Percentiles rank a stretch among this genome's conserved stretches.
Evolutionary conservation across 2,797 vertebrate genomes (phyloP).

Genomic region (Pelodytes ibericus): DNA sequence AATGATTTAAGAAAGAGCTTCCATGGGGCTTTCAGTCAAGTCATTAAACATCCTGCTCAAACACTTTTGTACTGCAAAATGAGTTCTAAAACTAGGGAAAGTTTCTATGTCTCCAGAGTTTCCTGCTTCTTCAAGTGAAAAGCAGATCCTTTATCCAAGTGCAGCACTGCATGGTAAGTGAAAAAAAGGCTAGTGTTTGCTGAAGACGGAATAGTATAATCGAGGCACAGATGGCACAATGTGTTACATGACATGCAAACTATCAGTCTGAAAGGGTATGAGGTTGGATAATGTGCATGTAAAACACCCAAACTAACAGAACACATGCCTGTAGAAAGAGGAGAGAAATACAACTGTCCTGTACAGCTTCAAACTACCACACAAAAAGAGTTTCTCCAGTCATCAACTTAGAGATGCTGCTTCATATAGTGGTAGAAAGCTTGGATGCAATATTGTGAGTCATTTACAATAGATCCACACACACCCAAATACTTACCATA

Average conservation of each 20-base stretch:
- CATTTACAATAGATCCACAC: background rate
- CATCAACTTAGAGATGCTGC: no score
- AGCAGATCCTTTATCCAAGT: conserved; percentile 24
- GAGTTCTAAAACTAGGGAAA: conserved; percentile 32
- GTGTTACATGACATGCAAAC: no score
- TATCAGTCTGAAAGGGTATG: no score
- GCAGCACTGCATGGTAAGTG: background rate
- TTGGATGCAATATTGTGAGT: background rate
- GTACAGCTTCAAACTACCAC: background rate
- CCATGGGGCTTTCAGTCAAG: background rate
- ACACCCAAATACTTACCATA: conserved; percentile 7
- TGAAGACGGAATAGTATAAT: no score
- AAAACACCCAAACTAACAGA: no score
- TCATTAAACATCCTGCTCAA: conserved; percentile 2
- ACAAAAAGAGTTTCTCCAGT: no score
- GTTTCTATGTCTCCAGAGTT: conserved; percentile 30
- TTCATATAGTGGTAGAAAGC: no score
- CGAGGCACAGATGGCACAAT: no score
- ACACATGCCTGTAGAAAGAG: background rate
- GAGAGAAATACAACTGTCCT: background rate
- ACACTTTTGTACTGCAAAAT: conserved; percentile 32
- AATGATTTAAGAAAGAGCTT: background rate
- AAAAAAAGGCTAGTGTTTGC: no score
- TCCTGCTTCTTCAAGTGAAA: conserved; percentile 6
- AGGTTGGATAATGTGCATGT: no score